Conservation (phyloP, 2,888 invertebrate species). For the Dicranocentrus wangi region DNA sequence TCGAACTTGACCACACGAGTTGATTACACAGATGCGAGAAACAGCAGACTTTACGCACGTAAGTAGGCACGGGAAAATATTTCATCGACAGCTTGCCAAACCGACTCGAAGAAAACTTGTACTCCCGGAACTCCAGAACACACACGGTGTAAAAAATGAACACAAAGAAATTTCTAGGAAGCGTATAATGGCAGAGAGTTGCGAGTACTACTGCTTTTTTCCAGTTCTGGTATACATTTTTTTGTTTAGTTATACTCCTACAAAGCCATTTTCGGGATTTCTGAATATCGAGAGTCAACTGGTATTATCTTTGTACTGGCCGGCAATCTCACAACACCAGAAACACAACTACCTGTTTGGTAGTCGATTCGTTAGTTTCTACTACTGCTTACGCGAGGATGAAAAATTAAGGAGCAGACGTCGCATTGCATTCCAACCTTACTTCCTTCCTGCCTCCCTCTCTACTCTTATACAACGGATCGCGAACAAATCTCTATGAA, state of each 20-base stretch:
- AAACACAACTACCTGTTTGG: conserved; percentile 21
- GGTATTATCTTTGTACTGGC: no score
- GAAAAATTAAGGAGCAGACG: conserved; percentile 10
- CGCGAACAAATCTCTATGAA: conserved; percentile 61
- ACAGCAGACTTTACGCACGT: no score
- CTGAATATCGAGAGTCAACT: not conserved
- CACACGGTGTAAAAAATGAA: not conserved
- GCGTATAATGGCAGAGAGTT: not conserved
- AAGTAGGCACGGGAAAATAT: no score
- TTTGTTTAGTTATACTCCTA: no score
- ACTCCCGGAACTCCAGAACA: conserved; percentile 17
- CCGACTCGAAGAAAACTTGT: no score
- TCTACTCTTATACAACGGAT: conserved; percentile 53
- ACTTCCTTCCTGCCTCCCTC: conserved; percentile 54
- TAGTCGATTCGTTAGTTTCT: conserved; percentile 4
- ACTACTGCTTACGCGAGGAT: conserved; percentile 3
- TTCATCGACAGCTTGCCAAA: no score
- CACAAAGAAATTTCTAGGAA: not conserved
- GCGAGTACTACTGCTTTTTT: no score
- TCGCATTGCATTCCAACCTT: conserved; percentile 23
- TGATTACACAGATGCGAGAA: no score
- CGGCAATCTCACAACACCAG: conserved; percentile 5
- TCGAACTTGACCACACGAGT: no score
- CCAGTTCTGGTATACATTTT: no score
- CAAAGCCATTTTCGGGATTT: no score